A percentile compares a stretch with the other conserved stretches of the same genome.
Conservation (phyloP, 2,888 invertebrate species). For the Perizoma affinitatum region DNA sequence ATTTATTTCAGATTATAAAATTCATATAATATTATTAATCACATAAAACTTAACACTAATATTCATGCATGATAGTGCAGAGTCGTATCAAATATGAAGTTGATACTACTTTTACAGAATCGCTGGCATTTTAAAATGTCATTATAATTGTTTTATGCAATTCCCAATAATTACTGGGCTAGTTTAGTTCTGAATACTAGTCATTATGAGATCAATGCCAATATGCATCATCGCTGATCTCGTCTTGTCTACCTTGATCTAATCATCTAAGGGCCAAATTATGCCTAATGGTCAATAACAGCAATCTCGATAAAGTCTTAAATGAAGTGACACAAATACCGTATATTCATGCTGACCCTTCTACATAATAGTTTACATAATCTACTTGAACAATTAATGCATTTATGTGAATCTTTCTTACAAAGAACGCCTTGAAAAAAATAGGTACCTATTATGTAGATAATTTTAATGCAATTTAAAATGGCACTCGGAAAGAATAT, state of each 20-base stretch:
- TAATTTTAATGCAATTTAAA: conserved; percentile 7
- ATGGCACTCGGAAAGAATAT: conserved; percentile 16
- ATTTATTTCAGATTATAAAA: too few species aligned
- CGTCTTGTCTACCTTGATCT: conserved; percentile 26
- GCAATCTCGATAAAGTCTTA: conserved; percentile 1
- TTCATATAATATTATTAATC: too few species aligned
- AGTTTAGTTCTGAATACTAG: not conserved
- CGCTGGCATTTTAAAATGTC: too few species aligned
- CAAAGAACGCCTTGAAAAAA: conserved; percentile 18
- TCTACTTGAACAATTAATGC: conserved; percentile 13
- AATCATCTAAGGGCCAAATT: conserved; percentile 17
- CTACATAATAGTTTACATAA: not conserved
- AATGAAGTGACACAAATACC: conserved; percentile 11
- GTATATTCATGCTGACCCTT: conserved; percentile 16
- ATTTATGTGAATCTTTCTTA: conserved; percentile 15
- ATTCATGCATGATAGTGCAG: too few species aligned
- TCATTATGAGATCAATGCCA: conserved; percentile 16
- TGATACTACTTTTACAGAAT: too few species aligned
- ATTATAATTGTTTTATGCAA: too few species aligned
- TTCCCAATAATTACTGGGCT: too few species aligned
- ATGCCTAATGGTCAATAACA: conserved; percentile 9
- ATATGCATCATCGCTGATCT: conserved; percentile 9
- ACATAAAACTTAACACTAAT: too few species aligned
- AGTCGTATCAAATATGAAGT: too few species aligned
- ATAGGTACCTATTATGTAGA: not conserved